Evolutionary conservation across 2,113 vertebrate genomes (phyloP).

Genomic region (Monopterus albus): DNA sequence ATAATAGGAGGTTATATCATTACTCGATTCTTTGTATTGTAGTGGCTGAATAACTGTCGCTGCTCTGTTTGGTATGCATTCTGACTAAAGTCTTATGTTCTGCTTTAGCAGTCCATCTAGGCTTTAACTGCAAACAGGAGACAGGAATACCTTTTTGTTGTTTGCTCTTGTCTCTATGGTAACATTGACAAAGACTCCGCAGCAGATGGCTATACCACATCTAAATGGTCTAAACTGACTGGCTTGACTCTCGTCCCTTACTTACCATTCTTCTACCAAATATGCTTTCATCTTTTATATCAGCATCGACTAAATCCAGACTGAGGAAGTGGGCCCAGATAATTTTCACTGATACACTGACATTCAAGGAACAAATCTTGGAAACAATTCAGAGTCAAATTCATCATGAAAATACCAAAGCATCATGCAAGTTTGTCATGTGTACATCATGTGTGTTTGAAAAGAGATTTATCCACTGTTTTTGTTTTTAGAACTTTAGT

Average conservation of each 20-base stretch:
- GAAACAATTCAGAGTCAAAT: conserved; percentile 1
- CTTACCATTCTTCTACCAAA: neutral
- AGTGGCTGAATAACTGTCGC: neutral
- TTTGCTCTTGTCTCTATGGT: conserved; percentile 67
- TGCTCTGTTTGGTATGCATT: neutral
- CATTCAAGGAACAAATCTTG: neutral
- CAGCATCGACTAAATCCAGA: conserved; percentile 9
- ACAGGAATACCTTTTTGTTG: conserved; percentile 68
- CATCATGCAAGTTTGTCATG: neutral
- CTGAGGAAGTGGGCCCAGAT: neutral
- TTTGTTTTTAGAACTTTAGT: too few relatives aligned
- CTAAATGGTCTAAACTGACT: conserved; percentile 26
- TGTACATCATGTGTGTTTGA: neutral
- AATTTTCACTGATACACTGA: neutral
- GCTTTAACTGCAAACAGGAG: conserved; percentile 16
- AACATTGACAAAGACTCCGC: conserved; percentile 62
- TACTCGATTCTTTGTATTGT: neutral
- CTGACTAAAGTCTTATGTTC: neutral
- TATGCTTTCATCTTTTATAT: conserved; percentile 23
- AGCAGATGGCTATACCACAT: conserved; percentile 53
- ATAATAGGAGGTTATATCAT: neutral
- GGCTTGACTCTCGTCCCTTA: conserved; percentile 3
- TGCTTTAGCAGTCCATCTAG: neutral
- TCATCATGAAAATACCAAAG: conserved; percentile 1
- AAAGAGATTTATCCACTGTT: neutral